These are phyloP conservation scores for Aspidapion aeneum DNA, from an alignment of 2,888 invertebrate genomes.

Conservation along the genomic window DNA sequence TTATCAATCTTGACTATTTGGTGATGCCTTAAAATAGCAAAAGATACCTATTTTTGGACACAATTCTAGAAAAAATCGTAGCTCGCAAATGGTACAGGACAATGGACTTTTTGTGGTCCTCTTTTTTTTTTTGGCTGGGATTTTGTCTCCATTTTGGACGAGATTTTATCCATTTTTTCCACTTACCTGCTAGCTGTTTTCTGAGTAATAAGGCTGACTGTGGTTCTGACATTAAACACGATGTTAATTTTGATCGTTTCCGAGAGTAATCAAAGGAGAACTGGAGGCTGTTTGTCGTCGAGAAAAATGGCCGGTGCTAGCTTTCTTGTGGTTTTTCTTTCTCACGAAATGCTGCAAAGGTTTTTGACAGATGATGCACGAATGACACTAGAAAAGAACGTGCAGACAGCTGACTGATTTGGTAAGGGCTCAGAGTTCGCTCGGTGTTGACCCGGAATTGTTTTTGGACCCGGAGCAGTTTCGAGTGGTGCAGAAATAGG, in stretches of 20 bases:
- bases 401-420: constrained; percentile 35
- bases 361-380: neutral
- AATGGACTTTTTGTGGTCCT: neutral
- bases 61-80: neutral
- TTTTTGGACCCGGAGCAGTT: no score
- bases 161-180: constrained; percentile 16
- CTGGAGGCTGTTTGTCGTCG: constrained; percentile 53
- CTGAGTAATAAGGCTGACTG: constrained; percentile 93
- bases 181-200: constrained; percentile 93
- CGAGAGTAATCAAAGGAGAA: constrained; percentile 30
- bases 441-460: no score
- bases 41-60: neutral
- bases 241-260: constrained; percentile 68
- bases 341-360: neutral
- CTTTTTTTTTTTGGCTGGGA: neutral
- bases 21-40: neutral
- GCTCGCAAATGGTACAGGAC: neutral
- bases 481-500: no score
- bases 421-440: no score
- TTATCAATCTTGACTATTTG: neutral
- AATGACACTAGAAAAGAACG: no score
- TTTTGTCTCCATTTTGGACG: neutral
- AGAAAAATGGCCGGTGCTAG: constrained; percentile 68
- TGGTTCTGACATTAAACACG: constrained; percentile 92
- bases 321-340: constrained; percentile 28